phyloP scores from a whole-genome alignment of 2,888 invertebrate genomes.

The Tachina fera region DNA sequence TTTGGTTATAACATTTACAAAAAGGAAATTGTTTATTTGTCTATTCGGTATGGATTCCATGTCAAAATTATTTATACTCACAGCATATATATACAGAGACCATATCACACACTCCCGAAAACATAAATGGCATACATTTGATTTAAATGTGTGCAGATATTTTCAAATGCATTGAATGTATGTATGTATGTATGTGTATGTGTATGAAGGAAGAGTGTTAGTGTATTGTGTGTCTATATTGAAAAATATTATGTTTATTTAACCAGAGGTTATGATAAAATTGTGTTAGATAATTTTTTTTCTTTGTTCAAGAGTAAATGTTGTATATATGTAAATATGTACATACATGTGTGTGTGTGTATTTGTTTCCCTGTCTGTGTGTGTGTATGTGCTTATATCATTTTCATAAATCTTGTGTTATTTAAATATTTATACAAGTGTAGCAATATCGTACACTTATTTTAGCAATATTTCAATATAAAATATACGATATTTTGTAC shows the following conservation, averaged over 20 bases:
- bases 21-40: conserved; percentile 71
- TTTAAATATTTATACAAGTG: conserved; percentile 66
- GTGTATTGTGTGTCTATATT: conserved; percentile 27
- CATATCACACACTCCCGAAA: conserved; percentile 4
- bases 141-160: conserved; percentile 9
- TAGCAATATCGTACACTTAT: conserved; percentile 49
- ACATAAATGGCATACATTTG: conserved; percentile 8
- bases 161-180: not conserved
- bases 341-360: not conserved
- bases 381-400: conserved; percentile 26
- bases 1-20: conserved; percentile 41
- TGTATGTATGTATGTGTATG: not conserved
- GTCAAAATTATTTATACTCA: conserved; percentile 50
- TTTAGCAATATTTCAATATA: conserved; percentile 59
- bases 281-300: conserved; percentile 57
- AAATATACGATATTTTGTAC: conserved; percentile 41
- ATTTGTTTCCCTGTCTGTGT: not conserved
- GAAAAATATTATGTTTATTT: conserved; percentile 64
- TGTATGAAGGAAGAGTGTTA: not conserved
- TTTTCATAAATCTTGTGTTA: conserved; percentile 66
- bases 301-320: not conserved
- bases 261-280: conserved; percentile 67
- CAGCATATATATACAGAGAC: conserved; percentile 8
- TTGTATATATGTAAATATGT: too few relatives aligned
- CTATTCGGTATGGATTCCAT: conserved; percentile 62